These are phyloP conservation scores for Enteromius argenteus DNA, from an alignment of 2,797 vertebrate genomes.

Conservation along the genomic window DNA sequence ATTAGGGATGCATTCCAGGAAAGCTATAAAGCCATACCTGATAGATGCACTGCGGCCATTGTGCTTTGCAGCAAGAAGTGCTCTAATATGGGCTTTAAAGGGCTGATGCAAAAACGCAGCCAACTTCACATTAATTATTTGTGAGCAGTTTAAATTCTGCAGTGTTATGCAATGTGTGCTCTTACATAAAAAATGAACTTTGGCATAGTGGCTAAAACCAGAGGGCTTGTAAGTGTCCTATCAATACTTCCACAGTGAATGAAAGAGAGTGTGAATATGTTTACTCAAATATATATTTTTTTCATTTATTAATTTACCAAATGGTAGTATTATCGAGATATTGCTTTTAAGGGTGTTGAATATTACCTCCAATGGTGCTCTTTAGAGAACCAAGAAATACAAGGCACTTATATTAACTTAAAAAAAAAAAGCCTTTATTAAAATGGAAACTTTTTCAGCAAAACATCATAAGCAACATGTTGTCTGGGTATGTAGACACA, in stretches of 20 bases:
- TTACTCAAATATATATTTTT: not conserved
- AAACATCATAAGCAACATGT: not conserved
- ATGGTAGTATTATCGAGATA: not conserved
- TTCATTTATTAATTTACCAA: not conserved
- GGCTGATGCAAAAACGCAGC: conserved; percentile 66
- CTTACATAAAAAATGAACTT: conserved; percentile 85
- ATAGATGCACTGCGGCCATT: conserved; percentile 2
- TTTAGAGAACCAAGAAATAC: not conserved
- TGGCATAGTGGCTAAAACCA: conserved; percentile 76
- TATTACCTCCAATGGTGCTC: not conserved
- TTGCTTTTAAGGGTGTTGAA: not conserved
- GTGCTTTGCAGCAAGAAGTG: conserved; percentile 9
- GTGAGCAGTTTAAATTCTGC: conserved; percentile 80
- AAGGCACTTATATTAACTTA: not conserved
- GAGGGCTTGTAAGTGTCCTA: conserved; percentile 73
- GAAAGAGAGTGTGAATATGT: conserved; percentile 53
- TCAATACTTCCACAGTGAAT: conserved; percentile 69
- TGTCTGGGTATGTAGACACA: not conserved
- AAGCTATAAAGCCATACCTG: not conserved
- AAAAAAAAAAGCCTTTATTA: not conserved
- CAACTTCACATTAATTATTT: conserved; percentile 83
- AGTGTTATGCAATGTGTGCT: conserved; percentile 82
- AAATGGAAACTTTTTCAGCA: not conserved
- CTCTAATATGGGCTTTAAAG: conserved; percentile 62
- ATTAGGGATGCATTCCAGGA: conserved; percentile 33